Conservation (phyloP, 30 jellyfish, hydroid and myxozoan genomes). For the Calvadosia cruxmelitensis region DNA sequence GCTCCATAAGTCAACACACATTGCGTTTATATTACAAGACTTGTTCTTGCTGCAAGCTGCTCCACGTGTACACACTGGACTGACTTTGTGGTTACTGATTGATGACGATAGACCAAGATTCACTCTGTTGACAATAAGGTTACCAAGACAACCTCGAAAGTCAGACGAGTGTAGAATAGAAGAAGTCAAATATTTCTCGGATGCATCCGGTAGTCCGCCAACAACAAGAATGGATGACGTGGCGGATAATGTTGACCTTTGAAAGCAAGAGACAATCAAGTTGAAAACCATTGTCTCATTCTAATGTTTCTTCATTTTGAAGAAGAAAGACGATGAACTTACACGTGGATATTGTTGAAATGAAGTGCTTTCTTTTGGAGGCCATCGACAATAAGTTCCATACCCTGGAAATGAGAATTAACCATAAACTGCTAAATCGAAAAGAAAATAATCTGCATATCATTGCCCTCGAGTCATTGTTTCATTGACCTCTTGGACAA, state of each 20-base stretch:
- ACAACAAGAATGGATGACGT: not conserved
- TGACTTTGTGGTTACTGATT: constrained; percentile 9
- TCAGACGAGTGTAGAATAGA: constrained; percentile 1
- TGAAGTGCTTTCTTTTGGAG: no score
- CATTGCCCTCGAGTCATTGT: not conserved
- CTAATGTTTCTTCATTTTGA: no score
- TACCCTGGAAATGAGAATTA: no score
- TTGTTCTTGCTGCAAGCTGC: constrained; percentile 8
- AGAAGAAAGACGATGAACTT: no score
- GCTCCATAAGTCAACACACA: constrained; percentile 55
- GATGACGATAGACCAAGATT: not conserved
- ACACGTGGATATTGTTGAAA: no score
- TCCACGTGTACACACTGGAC: constrained; percentile 48
- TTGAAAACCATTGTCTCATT: no score
- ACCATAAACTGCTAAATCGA: not conserved
- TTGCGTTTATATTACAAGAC: constrained; percentile 35
- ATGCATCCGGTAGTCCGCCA: not conserved
- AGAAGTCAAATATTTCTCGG: not conserved
- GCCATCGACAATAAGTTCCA: no score
- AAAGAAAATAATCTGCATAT: not conserved
- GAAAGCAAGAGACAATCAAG: no score
- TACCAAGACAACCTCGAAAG: constrained; percentile 11
- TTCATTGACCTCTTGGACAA: not conserved
- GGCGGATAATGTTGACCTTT: not conserved
- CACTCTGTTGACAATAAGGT: not conserved